A percentile compares a stretch with the other conserved stretches of the same genome.
Conservation (phyloP, 2,797 vertebrate genomes). For the Vipera ursinii region DNA sequence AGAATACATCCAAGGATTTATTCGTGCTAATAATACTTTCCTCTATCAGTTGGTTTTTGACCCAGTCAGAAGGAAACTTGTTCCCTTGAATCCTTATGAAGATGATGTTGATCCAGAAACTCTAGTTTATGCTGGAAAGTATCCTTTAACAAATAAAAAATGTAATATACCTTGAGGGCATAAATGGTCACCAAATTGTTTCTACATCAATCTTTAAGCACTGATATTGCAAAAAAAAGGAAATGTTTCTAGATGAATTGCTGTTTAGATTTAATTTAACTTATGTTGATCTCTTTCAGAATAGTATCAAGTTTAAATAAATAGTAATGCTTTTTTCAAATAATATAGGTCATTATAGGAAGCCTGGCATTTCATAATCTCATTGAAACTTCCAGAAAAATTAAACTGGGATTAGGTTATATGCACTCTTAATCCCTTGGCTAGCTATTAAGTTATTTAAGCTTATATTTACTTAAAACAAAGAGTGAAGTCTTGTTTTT, state of each 20-base stretch:
- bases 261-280: not conserved
- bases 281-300: not conserved
- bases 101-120: slow-evolving; percentile 77
- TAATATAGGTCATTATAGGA: not conserved
- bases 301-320: not conserved
- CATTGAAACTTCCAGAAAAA: not conserved
- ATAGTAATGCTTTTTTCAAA: not conserved
- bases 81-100: slow-evolving; percentile 88
- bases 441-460: not conserved
- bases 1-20: slow-evolving; percentile 88
- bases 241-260: not conserved
- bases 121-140: slow-evolving; percentile 89
- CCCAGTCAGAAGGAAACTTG: slow-evolving; percentile 83
- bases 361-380: not conserved
- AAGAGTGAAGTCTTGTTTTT: not conserved
- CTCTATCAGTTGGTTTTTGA: slow-evolving; percentile 96
- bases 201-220: not conserved
- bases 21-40: slow-evolving; percentile 93
- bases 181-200: not conserved
- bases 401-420: not conserved
- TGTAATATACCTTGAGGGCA: not conserved
- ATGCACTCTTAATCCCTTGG: not conserved
- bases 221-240: not conserved
- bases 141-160: slow-evolving; percentile 76
- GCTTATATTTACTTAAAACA: not conserved